These are phyloP conservation scores for Intellagama lesueurii DNA, from an alignment of 2,797 vertebrate species.

Conservation along the genomic window DNA sequence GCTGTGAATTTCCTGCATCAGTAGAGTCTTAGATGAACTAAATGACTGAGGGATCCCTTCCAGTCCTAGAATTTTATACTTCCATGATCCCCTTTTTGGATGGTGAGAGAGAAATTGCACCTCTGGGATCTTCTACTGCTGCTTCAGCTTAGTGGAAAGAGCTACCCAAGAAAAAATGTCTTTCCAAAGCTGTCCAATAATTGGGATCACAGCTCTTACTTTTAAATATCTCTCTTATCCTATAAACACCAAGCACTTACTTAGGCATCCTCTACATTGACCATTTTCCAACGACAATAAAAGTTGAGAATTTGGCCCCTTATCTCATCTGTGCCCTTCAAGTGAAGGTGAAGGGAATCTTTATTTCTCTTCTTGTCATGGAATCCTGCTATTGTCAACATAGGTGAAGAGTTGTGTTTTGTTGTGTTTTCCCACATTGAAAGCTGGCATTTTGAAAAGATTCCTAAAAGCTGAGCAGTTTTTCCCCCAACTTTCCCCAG, in stretches of 20 bases:
- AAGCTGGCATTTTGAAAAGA: not conserved
- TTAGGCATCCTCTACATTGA: not conserved
- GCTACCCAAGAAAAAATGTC: not conserved
- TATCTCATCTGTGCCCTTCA: not conserved
- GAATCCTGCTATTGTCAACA: not conserved
- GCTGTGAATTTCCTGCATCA: too few species aligned
- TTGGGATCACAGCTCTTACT: not conserved
- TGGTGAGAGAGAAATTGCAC: not conserved
- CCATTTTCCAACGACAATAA: not conserved
- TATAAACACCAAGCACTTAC: too few species aligned
- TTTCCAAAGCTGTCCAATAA: not conserved
- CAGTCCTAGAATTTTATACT: too few species aligned
- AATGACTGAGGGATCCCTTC: too few species aligned
- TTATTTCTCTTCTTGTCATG: not conserved
- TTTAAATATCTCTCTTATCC: not conserved
- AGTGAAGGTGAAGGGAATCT: not conserved
- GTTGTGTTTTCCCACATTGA: not conserved
- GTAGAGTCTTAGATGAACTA: too few species aligned
- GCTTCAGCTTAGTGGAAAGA: not conserved
- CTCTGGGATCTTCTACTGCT: not conserved
- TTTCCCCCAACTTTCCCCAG: too few species aligned
- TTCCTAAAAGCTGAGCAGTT: not conserved
- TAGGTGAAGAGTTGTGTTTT: not conserved
- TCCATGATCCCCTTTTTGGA: not conserved
- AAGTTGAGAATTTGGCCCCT: conserved; percentile 1